A percentile compares a stretch with the other conserved stretches of the same genome.
These are phyloP conservation scores for Xenopus tropicalis DNA, from an alignment of 2,113 vertebrate species.

Conservation along the genomic window UCB_Xtro_10.0 CM004450.2:80962501-80963000, in stretches of 20 bases:
- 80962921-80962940: too few species aligned
- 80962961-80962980: neutral
- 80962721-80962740: neutral
- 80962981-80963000: neutral
- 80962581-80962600: too few species aligned
- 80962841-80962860: neutral
- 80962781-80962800: neutral
- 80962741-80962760: neutral
- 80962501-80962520: too few species aligned
- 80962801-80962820: neutral
- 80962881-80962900: neutral
- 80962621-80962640: neutral
- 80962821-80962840: constrained; percentile 1
- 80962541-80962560: too few species aligned
- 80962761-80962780: neutral
- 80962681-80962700: neutral
- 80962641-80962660: neutral
- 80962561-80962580: too few species aligned
- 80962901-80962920: neutral
- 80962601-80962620: too few species aligned
- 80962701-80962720: neutral
- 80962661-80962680: neutral
- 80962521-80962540: too few species aligned
- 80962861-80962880: constrained; percentile 2
- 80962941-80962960: too few species aligned